These are phyloP conservation scores for Nomada flava DNA, from an alignment of 2,888 invertebrate species.

Conservation along the genomic window DNA sequence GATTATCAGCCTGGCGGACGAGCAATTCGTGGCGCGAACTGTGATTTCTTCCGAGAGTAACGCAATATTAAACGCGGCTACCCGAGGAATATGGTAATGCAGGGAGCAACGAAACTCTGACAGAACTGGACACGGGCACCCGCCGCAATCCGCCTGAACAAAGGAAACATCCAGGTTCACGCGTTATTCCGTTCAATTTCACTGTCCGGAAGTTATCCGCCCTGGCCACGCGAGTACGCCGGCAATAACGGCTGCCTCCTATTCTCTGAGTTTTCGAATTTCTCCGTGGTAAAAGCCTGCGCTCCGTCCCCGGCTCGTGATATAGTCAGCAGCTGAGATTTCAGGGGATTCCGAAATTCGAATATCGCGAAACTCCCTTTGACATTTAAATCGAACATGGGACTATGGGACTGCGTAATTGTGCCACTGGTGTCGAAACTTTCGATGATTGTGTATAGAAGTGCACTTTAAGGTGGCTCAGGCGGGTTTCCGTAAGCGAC, in stretches of 20 bases:
- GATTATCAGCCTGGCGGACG: slow-evolving; percentile 38
- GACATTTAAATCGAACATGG: slow-evolving; percentile 29
- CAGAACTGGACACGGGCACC: slow-evolving; percentile 60
- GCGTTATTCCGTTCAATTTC: slow-evolving; percentile 74
- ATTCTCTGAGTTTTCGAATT: slow-evolving; percentile 68
- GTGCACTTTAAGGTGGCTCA: too few relatives aligned
- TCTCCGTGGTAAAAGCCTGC: slow-evolving; percentile 55
- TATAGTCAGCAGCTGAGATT: slow-evolving; percentile 52
- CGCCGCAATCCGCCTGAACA: slow-evolving; percentile 68
- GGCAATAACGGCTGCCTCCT: slow-evolving; percentile 64
- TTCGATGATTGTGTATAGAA: too few relatives aligned
- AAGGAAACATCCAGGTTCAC: slow-evolving; percentile 67
- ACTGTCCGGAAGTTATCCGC: slow-evolving; percentile 63
- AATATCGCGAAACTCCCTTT: slow-evolving; percentile 22
- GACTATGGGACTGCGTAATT: slow-evolving; percentile 1
- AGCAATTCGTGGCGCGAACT: slow-evolving; percentile 52
- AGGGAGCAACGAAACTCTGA: slow-evolving; percentile 62
- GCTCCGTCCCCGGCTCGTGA: background rate
- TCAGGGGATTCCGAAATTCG: slow-evolving; percentile 48
- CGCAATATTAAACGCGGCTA: slow-evolving; percentile 68
- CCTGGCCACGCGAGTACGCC: slow-evolving; percentile 45
- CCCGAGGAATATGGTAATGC: slow-evolving; percentile 74
- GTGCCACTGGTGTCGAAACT: background rate
- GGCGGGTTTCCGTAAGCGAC: too few relatives aligned
- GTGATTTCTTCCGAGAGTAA: slow-evolving; percentile 37